Evolutionary conservation across 2,113 vertebrate genomes (phyloP).

Genomic region (Ifrita kowaldi): DNA sequence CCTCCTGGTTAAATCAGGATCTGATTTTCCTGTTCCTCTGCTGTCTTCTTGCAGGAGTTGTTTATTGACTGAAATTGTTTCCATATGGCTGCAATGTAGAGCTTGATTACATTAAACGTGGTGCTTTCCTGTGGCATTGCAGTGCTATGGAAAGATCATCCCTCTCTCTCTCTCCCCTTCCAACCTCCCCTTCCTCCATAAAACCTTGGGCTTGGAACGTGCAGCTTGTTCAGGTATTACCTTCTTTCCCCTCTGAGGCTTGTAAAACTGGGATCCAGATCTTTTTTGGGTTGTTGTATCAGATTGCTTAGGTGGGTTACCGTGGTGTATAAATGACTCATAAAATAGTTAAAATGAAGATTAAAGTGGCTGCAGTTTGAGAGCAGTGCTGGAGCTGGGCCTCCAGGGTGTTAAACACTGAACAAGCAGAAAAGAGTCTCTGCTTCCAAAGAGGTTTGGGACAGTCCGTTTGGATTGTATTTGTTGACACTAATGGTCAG

Average conservation of each 20-base stretch:
- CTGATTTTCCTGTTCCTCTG: slow-evolving; percentile 32
- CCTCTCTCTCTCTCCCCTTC: neutral
- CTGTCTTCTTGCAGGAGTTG: slow-evolving; percentile 36
- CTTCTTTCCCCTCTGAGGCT: neutral
- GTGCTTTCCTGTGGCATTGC: slow-evolving; percentile 51
- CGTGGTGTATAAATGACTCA: neutral
- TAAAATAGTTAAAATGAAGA: neutral
- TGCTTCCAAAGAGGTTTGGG: neutral
- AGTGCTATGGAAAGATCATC: neutral
- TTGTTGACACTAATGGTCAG: neutral
- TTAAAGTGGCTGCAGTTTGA: neutral
- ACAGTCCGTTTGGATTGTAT: neutral
- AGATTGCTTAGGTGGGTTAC: neutral
- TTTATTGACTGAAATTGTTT: slow-evolving; percentile 68
- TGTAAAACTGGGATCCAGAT: neutral
- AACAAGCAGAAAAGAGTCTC: neutral
- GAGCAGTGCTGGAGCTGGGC: neutral
- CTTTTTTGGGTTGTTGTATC: neutral
- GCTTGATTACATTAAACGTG: slow-evolving; percentile 64
- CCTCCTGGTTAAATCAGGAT: neutral
- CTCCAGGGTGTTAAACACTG: neutral
- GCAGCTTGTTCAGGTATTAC: neutral
- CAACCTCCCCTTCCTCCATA: neutral
- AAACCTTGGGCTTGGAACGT: neutral
- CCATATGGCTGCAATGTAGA: slow-evolving; percentile 62